Evolutionary conservation across 2,797 vertebrate genomes (phyloP), one percentile per base, ranked within the genome.

Genomic region (Gallinago nigripennis): DNA sequence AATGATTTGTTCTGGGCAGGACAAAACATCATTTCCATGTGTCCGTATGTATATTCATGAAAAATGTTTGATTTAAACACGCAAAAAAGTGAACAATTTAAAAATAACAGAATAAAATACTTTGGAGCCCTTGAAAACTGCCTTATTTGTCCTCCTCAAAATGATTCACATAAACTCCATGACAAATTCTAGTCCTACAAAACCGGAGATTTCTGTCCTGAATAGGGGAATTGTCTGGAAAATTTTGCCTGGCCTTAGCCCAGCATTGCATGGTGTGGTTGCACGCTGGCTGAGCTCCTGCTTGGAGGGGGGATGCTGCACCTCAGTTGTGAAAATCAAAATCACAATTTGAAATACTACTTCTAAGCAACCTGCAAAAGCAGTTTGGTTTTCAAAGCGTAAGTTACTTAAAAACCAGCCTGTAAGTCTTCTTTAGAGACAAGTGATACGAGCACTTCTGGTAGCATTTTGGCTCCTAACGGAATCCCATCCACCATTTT

Each of bases 241-340:
- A 25, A 18, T 33, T 27, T 60, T 66, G 21, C 19, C 19, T 6
- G 48, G 21, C 37, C 33, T 43, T 25, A n/a, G 48, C 33, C 16
- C 33, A 33, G n/a, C 4, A 4, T 46, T 48, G 31, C 8, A 12
- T 1, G 6, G 39, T 0, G 2, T 13, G 27, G 37, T 46, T 64
- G 43, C 27, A 57, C 1, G 2, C 27, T 65, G 57, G 30, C 45
- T 30, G 41, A 84, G 12, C 35, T 88, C 53, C 54, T 65, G 16
- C 45, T 54, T 84, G 86, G 65, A 57, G 24, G 0, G 28, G 12
- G 5, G 5, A 30, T 90, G 53, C 41, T 63, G 25, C 63, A 45
- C 23, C 28, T 69, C 61, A 45, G 31, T 41, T 66, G 63, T 87
- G 78, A 35, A 56, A 86, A 51, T 39, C 1, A 1, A 69, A 65